Conservation (phyloP, 2,888 invertebrate species). For the Aelia acuminata region DNA sequence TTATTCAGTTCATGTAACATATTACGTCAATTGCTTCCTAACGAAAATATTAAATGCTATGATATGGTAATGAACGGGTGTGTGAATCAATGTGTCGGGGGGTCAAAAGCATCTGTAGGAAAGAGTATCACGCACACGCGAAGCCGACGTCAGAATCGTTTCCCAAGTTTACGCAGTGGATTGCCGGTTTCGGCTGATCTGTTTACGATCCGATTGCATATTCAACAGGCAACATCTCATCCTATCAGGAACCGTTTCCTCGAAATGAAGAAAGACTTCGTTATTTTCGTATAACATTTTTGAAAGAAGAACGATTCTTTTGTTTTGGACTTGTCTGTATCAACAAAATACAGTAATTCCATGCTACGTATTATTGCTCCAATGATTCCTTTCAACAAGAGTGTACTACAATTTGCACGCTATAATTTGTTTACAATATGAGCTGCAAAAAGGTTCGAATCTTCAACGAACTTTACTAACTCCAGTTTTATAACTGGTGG, state of each 20-base stretch:
- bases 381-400: too few species aligned
- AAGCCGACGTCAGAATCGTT: background rate
- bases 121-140: background rate
- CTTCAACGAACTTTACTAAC: too few species aligned
- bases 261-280: background rate
- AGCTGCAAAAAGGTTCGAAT: too few species aligned
- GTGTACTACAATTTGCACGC: too few species aligned
- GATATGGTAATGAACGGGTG: background rate
- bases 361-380: too few species aligned
- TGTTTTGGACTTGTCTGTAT: background rate
- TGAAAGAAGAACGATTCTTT: background rate
- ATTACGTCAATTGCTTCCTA: background rate
- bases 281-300: background rate
- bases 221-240: background rate
- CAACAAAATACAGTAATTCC: background rate
- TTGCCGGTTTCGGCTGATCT: background rate
- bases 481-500: too few species aligned
- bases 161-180: background rate
- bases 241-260: background rate
- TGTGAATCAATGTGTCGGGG: too few species aligned
- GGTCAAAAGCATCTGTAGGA: background rate
- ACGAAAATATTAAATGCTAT: background rate
- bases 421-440: too few species aligned
- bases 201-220: background rate
- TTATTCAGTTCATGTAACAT: background rate